Base-by-base conservation (phyloP, 2,113 vertebrate species). In the Maccullochella peelii region DNA sequence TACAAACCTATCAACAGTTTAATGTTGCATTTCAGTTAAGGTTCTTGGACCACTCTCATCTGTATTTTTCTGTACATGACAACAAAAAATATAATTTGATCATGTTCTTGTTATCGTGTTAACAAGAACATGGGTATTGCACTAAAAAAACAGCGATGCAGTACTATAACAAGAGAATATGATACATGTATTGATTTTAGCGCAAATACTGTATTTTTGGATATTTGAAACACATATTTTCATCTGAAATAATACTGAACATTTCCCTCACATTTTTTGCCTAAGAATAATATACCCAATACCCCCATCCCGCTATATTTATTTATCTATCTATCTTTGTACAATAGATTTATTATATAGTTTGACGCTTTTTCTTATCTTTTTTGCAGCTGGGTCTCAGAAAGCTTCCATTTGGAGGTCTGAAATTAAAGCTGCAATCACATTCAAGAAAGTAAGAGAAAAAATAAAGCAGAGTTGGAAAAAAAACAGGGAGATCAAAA, bases 341-440 rank as follows among this genome's bases (percentile, higher is more conserved):
- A 6, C 14, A 71, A 57, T 6, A 40, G n/a, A 25, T 23, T 21
- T 20, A 61, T 21, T 23, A 23, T 30, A 16, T 6, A 54, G 10
- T 58, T 18, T 62, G 18, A 59, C 4, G 1, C 2, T 57, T 50
- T 36, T 49, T 40, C 3, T 40, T 36, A 54, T 7, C 23, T 33
- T 79, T 65, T 69, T 78, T 71, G 6, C 85, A 87, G 85, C 23
- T 86, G 52, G 2, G 6, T 11, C 57, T 67, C 1, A 4, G 2
- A 15, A 38, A 20, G n/a, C n/a, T n/a, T n/a, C n/a, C n/a, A n/a
- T n/a, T n/a, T n/a, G n/a, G n/a, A n/a, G n/a, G n/a, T n/a, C n/a
- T n/a, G n/a, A n/a, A n/a, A n/a, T n/a, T n/a, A n/a, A n/a, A n/a
- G n/a, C n/a, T n/a, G n/a, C n/a, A n/a, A 11, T n/a, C 4, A n/a